A percentile compares a stretch with the other conserved stretches of the same genome.
Conservation (phyloP, 2,797 vertebrate genomes). For the Centropyge bicolor region DNA sequence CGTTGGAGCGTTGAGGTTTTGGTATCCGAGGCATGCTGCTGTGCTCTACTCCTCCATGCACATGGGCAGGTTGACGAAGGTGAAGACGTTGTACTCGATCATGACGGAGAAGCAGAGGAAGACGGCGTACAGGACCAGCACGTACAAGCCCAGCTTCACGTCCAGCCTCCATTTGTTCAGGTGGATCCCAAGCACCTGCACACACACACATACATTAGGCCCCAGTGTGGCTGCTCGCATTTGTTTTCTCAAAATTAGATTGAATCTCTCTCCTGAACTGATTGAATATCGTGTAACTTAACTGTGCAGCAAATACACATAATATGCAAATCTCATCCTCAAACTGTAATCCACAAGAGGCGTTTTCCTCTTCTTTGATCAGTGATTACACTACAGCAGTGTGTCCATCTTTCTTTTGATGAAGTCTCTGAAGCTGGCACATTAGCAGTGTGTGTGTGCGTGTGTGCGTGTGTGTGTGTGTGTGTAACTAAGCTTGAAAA, state of each 20-base stretch:
- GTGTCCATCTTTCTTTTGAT: not conserved
- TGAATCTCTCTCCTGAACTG: not conserved
- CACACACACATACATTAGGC: not conserved
- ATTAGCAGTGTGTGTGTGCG: not conserved
- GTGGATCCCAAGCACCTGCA: constrained; percentile 93
- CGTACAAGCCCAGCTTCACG: constrained; percentile 91
- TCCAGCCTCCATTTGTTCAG: constrained; percentile 96
- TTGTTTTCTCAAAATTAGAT: not conserved
- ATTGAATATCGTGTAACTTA: not conserved
- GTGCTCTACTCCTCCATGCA: constrained; percentile 86
- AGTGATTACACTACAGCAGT: constrained; percentile 3
- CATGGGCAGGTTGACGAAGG: constrained; percentile 99
- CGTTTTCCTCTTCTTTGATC: not conserved
- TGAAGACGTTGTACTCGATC: constrained; percentile 99
- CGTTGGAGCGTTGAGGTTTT: constrained; percentile 62
- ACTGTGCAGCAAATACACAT: not conserved
- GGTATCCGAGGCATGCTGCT: constrained; percentile 69
- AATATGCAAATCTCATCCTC: not conserved
- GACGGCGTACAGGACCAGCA: constrained; percentile 91
- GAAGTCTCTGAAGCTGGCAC: not conserved
- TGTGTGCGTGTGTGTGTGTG: not conserved
- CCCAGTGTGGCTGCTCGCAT: not conserved
- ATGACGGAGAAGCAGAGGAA: constrained; percentile 97
- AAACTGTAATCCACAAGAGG: not conserved
- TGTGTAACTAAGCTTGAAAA: not conserved